These are phyloP conservation scores for Hartigia nigra DNA, from an alignment of 2,888 invertebrate species.

Conservation along the genomic window DNA sequence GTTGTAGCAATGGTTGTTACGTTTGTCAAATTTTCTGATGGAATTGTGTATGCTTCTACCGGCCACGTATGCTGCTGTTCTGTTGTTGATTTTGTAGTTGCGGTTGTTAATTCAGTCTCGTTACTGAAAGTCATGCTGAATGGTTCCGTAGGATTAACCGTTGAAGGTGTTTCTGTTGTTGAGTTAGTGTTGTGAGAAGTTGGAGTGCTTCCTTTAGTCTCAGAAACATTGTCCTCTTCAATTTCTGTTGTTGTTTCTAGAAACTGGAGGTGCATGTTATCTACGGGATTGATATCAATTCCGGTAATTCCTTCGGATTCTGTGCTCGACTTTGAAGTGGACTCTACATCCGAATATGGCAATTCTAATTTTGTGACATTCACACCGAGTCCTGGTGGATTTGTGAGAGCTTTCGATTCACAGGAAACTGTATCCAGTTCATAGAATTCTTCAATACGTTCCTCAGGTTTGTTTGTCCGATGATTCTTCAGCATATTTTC, in stretches of 20 bases:
- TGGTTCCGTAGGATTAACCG: background rate
- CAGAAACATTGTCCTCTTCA: background rate
- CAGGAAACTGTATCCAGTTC: background rate
- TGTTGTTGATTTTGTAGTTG: constrained; percentile 2
- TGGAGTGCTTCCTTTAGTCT: background rate
- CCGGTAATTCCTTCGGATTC: background rate
- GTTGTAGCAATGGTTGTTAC: background rate
- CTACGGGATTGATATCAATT: background rate
- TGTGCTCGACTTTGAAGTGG: background rate
- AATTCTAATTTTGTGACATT: background rate
- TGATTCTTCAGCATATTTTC: background rate
- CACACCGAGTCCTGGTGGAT: background rate
- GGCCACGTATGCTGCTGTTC: background rate
- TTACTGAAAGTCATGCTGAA: background rate
- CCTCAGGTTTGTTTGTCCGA: background rate
- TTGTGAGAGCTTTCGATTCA: background rate
- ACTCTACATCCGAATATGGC: background rate
- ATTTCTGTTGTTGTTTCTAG: background rate
- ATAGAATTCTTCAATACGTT: background rate
- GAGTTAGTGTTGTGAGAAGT: background rate
- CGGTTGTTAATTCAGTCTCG: background rate
- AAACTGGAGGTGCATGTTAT: background rate
- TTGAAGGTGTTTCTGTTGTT: background rate
- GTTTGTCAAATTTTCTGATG: no score
- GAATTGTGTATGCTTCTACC: background rate